Conservation (phyloP, 2,888 invertebrate species). For the Tolmerus cingulatus region DNA sequence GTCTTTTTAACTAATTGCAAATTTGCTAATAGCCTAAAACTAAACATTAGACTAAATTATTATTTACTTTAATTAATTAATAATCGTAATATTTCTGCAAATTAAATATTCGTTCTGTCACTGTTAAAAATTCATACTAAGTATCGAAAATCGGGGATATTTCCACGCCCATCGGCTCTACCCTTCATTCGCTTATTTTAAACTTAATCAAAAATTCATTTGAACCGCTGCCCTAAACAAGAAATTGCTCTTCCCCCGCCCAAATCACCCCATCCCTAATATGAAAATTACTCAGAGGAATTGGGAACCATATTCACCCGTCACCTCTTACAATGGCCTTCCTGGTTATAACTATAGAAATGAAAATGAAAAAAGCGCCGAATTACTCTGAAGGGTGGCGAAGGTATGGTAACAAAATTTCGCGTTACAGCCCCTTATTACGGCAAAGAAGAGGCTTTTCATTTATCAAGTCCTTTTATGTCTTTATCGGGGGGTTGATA, state of each 20-base stretch:
- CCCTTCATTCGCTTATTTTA: background rate
- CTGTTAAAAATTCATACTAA: background rate
- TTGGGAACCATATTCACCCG: slow-evolving; percentile 26
- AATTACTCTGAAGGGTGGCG: slow-evolving; percentile 13
- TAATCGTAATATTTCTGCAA: no score
- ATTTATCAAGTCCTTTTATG: slow-evolving; percentile 31
- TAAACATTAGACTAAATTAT: no score
- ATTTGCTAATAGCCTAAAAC: no score
- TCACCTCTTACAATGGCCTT: background rate
- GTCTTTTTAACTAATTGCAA: no score
- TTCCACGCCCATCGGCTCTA: background rate
- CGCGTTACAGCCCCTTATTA: background rate
- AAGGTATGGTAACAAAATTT: slow-evolving; percentile 7
- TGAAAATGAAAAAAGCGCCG: slow-evolving; percentile 4
- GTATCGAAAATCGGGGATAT: background rate
- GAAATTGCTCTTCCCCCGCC: slow-evolving; percentile 14
- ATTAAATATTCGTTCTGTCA: no score
- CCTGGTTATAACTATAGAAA: background rate
- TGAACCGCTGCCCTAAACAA: background rate
- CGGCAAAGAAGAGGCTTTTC: background rate
- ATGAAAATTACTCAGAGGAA: slow-evolving; percentile 11
- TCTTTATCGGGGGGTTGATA: background rate
- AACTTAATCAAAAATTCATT: background rate
- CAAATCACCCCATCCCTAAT: background rate
- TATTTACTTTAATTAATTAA: no score